Percentiles rank a stretch among this genome's conserved stretches.
These are phyloP conservation scores for Nemoura dubitans DNA, from an alignment of 2,888 invertebrate species.

Conservation along the genomic window DNA sequence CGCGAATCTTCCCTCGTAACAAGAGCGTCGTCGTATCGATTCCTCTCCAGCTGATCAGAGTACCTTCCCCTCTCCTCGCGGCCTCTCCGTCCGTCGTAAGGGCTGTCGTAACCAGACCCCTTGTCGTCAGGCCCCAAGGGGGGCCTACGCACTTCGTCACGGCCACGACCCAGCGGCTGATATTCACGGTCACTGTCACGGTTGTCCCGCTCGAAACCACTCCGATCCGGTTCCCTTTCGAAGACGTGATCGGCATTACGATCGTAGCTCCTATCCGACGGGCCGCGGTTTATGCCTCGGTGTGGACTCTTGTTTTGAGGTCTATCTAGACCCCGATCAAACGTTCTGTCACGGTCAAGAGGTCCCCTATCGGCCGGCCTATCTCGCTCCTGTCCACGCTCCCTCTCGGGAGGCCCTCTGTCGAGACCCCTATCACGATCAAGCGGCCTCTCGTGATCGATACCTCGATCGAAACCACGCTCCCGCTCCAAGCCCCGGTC, in stretches of 20 bases:
- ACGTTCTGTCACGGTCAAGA: slow-evolving; percentile 38
- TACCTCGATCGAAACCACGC: slow-evolving; percentile 56
- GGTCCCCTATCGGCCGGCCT: slow-evolving; percentile 33
- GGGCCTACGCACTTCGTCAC: slow-evolving; percentile 56
- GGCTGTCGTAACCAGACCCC: slow-evolving; percentile 58
- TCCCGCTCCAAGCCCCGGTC: slow-evolving; percentile 49
- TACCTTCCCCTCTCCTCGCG: slow-evolving; percentile 49
- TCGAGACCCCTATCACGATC: slow-evolving; percentile 42
- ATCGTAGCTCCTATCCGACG: slow-evolving; percentile 51
- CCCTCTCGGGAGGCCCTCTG: slow-evolving; percentile 30
- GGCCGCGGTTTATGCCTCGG: slow-evolving; percentile 47
- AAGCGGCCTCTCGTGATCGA: slow-evolving; percentile 59
- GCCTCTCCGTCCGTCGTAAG: slow-evolving; percentile 59
- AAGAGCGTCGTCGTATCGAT: slow-evolving; percentile 48
- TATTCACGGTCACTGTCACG: slow-evolving; percentile 63
- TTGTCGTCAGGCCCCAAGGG: slow-evolving; percentile 52
- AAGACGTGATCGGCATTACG: slow-evolving; percentile 56
- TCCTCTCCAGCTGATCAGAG: slow-evolving; percentile 47
- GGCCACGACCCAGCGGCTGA: slow-evolving; percentile 57
- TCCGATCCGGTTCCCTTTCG: slow-evolving; percentile 50
- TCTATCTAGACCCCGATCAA: slow-evolving; percentile 13
- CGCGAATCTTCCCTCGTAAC: slow-evolving; percentile 44
- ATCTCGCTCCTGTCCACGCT: background rate
- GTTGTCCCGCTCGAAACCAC: slow-evolving; percentile 64
- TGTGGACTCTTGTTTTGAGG: slow-evolving; percentile 43